phyloP scores from a whole-genome alignment of 2,888 invertebrate genomes.

The Leucoptera coffeella region DNA sequence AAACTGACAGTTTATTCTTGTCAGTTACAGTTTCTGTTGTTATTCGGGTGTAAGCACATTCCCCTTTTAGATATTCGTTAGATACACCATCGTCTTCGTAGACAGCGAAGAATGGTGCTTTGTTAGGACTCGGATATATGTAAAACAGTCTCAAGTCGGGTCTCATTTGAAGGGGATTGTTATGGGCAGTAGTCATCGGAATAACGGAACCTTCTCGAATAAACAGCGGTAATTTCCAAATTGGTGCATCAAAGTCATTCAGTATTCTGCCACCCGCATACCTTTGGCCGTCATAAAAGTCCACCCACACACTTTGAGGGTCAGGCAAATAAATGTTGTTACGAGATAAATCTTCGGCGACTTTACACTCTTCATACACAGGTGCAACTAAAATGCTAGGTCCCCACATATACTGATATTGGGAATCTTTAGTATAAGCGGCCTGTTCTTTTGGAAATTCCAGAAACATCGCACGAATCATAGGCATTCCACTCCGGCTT shows the following conservation, averaged over 20 bases:
- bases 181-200: slow-evolving; percentile 32
- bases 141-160: slow-evolving; percentile 21
- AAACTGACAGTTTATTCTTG: slow-evolving; percentile 16
- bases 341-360: slow-evolving; percentile 13
- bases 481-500: slow-evolving; percentile 24
- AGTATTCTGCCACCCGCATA: slow-evolving; percentile 33
- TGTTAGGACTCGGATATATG: slow-evolving; percentile 23
- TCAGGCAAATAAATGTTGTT: slow-evolving; percentile 28
- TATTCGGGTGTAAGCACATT: slow-evolving; percentile 15
- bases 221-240: slow-evolving; percentile 39
- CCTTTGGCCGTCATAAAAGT: slow-evolving; percentile 31
- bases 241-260: slow-evolving; percentile 21
- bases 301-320: slow-evolving; percentile 28
- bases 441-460: slow-evolving; percentile 24
- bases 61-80: slow-evolving; percentile 17
- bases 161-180: slow-evolving; percentile 26
- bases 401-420: slow-evolving; percentile 45
- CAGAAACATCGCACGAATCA: slow-evolving; percentile 38
- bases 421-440: slow-evolving; percentile 26
- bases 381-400: slow-evolving; percentile 35
- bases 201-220: slow-evolving; percentile 34
- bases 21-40: slow-evolving; percentile 15
- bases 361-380: slow-evolving; percentile 15
- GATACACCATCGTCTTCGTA: slow-evolving; percentile 40
- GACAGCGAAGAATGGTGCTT: slow-evolving; percentile 16